phyloP scores from a whole-genome alignment of 2,888 invertebrate species.

The Tethea ocularis region DNA sequence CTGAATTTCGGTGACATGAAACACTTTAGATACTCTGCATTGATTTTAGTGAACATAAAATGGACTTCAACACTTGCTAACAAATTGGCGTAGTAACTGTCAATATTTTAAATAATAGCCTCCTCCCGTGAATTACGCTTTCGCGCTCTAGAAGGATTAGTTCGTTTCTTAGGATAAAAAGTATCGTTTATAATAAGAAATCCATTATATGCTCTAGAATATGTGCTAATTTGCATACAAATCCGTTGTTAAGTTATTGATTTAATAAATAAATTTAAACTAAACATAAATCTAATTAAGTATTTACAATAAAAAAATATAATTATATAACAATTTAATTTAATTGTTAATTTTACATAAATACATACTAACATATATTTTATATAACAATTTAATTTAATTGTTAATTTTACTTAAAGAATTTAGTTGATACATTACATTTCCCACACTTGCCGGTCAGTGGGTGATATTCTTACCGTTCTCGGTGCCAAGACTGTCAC shows the following conservation, averaged over 20 bases:
- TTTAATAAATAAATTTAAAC: no score
- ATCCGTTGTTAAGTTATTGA: no score
- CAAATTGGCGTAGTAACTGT: not conserved
- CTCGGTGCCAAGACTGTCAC: constrained; percentile 8
- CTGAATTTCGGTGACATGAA: constrained; percentile 12
- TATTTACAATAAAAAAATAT: no score
- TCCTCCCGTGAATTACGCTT: not conserved
- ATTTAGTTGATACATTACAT: not conserved
- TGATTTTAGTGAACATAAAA: not conserved
- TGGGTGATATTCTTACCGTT: constrained; percentile 1
- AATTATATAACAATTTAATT: not conserved
- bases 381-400: not conserved
- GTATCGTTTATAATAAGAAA: no score
- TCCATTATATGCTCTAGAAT: no score
- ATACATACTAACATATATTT: not conserved
- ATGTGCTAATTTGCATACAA: no score
- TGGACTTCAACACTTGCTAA: not conserved
- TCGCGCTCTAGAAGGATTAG: no score
- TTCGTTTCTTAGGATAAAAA: no score
- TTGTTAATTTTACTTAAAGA: not conserved
- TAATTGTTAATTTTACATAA: not conserved
- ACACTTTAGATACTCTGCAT: constrained; percentile 8
- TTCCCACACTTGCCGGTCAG: constrained; percentile 1
- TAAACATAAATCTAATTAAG: no score
- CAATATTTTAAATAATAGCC: not conserved